These are phyloP conservation scores for Nipponacmea schrenckii DNA, from an alignment of 2,888 invertebrate species.

Conservation along the genomic window DNA sequence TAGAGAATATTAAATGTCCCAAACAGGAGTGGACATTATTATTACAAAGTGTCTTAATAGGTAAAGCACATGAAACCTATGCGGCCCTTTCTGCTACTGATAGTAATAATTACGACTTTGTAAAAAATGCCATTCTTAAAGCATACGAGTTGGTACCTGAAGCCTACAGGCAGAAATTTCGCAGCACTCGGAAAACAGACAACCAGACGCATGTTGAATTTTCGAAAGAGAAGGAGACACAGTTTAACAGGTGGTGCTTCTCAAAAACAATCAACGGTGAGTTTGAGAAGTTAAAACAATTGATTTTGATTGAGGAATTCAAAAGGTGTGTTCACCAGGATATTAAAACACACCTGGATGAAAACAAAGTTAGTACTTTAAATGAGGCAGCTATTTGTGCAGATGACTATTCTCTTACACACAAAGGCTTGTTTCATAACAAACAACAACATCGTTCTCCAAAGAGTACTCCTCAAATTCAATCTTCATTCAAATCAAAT, in stretches of 20 bases:
- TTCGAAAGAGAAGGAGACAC: constrained; percentile 27
- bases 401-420: too few relatives aligned
- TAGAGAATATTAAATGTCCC: constrained; percentile 26
- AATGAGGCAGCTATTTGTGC: too few relatives aligned
- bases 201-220: constrained; percentile 31
- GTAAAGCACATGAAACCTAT: constrained; percentile 28
- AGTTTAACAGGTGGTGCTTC: constrained; percentile 23
- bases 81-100: constrained; percentile 16
- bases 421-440: too few relatives aligned
- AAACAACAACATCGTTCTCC: too few relatives aligned
- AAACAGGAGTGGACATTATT: constrained; percentile 29
- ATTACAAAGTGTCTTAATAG: constrained; percentile 27
- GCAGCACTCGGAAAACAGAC: constrained; percentile 18
- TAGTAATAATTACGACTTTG: constrained; percentile 21
- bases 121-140: constrained; percentile 29
- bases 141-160: constrained; percentile 31
- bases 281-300: constrained; percentile 24
- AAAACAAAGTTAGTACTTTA: too few relatives aligned
- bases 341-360: too few relatives aligned
- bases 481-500: too few relatives aligned
- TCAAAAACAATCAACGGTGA: not conserved
- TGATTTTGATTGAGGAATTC: too few relatives aligned
- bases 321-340: too few relatives aligned
- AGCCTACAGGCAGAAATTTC: constrained; percentile 27
- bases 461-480: too few relatives aligned